These are phyloP conservation scores for Lycopodina hypogea DNA, from an alignment of 37 sponge, comb jelly and placozoan species.

Conservation along the genomic window DNA sequence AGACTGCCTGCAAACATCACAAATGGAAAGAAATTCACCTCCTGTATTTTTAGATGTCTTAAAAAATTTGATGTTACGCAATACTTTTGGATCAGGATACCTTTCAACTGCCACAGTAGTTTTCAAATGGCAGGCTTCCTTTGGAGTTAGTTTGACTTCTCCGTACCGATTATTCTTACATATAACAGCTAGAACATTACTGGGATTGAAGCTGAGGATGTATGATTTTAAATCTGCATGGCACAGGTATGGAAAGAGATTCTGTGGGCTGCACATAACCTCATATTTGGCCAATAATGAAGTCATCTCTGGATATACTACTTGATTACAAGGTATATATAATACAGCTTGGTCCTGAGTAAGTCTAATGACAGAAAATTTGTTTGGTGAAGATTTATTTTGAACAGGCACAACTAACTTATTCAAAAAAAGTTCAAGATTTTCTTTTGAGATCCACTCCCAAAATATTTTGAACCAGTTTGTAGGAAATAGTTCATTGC, in stretches of 20 bases:
- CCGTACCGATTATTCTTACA: neutral
- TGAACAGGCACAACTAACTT: slow-evolving; percentile 27
- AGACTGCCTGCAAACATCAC: neutral
- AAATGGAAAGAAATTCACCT: slow-evolving; percentile 9
- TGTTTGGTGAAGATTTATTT: no score
- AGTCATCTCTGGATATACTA: neutral
- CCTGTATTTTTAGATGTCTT: neutral
- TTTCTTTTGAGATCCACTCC: slow-evolving; percentile 32
- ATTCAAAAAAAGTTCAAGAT: slow-evolving; percentile 4
- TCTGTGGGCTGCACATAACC: neutral
- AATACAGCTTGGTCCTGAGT: neutral
- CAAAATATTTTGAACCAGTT: slow-evolving; percentile 41
- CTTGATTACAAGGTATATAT: neutral
- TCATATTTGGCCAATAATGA: neutral
- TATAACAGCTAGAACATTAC: neutral
- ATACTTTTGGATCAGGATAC: neutral
- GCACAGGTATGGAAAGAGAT: neutral
- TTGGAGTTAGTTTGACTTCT: slow-evolving; percentile 11
- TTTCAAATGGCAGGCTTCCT: neutral
- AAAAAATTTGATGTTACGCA: slow-evolving; percentile 12
- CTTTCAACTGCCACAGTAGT: neutral
- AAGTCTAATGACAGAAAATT: neutral
- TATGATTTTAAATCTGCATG: neutral
- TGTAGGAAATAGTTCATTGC: neutral
- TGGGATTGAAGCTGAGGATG: neutral